Evolutionary conservation across 1,140 invertebrate genomes (phyloP).

Genomic region (Drosophila tsacasi): DNA sequence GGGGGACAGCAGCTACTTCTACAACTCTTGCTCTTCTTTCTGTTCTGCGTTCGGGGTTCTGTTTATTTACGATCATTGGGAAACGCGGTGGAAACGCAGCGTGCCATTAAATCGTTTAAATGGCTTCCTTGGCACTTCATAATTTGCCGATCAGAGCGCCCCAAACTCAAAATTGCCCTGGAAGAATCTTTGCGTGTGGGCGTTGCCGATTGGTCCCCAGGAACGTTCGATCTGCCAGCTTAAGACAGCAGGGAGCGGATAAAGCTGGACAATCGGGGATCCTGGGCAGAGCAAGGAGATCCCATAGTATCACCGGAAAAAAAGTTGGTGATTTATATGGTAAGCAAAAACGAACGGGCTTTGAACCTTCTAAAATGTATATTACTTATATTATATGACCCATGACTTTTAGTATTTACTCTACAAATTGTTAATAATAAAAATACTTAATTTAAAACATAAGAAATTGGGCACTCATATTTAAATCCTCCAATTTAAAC

Average conservation of each 20-base stretch:
- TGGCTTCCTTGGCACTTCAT: conserved; percentile 81
- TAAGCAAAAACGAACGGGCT: background rate
- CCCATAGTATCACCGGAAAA: conserved; percentile 15
- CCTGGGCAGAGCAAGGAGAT: conserved; percentile 4
- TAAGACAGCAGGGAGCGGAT: conserved; percentile 44
- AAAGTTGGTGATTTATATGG: background rate
- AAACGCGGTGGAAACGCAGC: conserved; percentile 53
- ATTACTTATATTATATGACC: background rate
- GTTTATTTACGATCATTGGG: conserved; percentile 77
- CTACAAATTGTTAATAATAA: background rate
- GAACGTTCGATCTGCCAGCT: conserved; percentile 42
- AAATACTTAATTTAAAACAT: background rate
- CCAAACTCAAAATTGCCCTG: conserved; percentile 69
- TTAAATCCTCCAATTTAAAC: background rate
- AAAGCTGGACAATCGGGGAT: conserved; percentile 17
- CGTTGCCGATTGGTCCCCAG: conserved; percentile 63
- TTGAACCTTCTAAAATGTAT: background rate
- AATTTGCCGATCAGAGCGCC: conserved; percentile 81
- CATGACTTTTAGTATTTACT: background rate
- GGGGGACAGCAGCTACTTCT: conserved; percentile 19
- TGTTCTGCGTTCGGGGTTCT: conserved; percentile 39
- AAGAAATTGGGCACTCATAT: background rate
- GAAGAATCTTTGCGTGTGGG: conserved; percentile 68
- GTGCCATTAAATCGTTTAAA: conserved; percentile 82
- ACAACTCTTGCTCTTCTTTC: background rate